phyloP scores from a whole-genome alignment of 2,113 vertebrate species.

The Aythya baeri region DNA sequence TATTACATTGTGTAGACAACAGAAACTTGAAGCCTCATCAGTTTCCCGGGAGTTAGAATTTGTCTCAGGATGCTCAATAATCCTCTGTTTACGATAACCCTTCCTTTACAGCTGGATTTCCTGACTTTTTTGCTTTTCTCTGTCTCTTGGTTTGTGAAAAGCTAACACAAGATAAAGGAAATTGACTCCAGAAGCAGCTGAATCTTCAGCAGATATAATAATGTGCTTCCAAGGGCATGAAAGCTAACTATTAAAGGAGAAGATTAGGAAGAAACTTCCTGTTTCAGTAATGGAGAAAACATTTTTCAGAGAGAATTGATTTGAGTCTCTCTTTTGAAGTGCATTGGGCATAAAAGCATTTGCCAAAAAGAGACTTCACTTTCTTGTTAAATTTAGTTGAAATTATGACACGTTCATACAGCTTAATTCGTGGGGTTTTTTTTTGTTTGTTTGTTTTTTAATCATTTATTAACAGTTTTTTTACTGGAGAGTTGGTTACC shows the following conservation, averaged over 20 bases:
- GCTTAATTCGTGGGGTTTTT: not conserved
- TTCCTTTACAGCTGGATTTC: not conserved
- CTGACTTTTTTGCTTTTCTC: not conserved
- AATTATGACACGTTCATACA: not conserved
- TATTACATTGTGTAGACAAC: not conserved
- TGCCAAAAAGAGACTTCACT: not conserved
- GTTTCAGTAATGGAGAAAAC: not conserved
- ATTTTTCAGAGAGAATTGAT: not conserved
- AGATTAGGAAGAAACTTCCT: not conserved
- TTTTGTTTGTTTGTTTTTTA: not conserved
- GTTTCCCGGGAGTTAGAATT: not conserved
- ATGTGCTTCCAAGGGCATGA: not conserved
- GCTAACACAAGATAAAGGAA: not conserved
- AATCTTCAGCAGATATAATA: not conserved
- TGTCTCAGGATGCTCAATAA: rapidly evolving
- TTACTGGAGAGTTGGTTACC: not conserved
- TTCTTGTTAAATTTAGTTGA: not conserved
- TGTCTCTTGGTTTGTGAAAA: not conserved
- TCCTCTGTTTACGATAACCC: no score
- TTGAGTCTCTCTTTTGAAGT: not conserved
- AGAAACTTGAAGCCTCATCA: not conserved
- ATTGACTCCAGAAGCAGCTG: not conserved
- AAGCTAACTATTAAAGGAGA: not conserved
- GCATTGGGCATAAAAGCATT: not conserved
- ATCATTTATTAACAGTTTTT: not conserved